These are phyloP conservation scores for Orientallactaga bullata DNA, from an alignment of 2,113 vertebrate species.

Conservation along the genomic window DNA sequence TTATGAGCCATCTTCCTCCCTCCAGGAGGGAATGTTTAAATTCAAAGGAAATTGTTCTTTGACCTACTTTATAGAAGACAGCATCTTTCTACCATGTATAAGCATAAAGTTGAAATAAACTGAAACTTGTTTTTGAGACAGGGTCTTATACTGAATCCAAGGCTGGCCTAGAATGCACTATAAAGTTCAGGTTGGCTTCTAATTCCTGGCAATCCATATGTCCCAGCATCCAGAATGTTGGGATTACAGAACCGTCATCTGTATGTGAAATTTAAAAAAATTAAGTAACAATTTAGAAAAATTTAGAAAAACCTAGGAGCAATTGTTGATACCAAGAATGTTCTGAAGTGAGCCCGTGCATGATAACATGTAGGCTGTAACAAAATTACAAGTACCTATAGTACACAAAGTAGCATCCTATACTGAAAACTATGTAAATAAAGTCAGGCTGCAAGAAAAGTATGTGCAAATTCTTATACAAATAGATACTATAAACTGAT, in stretches of 20 bases:
- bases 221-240: background rate
- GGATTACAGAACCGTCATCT: background rate
- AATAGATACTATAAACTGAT: slow-evolving; percentile 32
- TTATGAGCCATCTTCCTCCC: no score
- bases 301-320: background rate
- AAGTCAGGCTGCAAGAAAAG: background rate
- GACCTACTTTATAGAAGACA: background rate
- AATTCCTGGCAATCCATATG: background rate
- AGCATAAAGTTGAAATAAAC: background rate
- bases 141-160: background rate
- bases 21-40: no score
- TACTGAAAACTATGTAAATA: background rate
- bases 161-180: background rate
- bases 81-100: background rate
- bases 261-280: background rate
- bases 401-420: background rate
- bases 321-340: background rate
- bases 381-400: background rate
- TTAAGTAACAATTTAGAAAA: no score
- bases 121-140: background rate
- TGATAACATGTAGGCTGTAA: background rate
- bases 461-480: background rate
- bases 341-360: background rate
- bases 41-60: no score
- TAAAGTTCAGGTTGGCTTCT: background rate